Evolutionary conservation across 2,888 invertebrate species (phyloP).

Genomic region (Nemoura dubitans): DNA sequence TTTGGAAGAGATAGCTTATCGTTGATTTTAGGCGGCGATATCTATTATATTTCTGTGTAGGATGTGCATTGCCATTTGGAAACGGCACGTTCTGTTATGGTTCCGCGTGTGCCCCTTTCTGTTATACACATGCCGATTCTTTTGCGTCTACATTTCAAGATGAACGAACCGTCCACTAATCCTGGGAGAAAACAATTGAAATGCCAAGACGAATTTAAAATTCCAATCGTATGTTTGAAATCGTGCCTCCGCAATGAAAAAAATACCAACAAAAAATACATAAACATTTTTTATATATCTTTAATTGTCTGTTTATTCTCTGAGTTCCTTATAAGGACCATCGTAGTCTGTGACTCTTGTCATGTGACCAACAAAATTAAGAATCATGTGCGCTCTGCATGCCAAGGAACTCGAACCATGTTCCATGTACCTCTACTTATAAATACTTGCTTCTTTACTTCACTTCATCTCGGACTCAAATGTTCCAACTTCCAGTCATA

Average conservation of each 20-base stretch:
- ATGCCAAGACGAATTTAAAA: conserved; percentile 28
- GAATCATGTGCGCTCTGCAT: not conserved
- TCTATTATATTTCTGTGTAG: not conserved
- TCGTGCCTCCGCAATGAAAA: conserved; percentile 14
- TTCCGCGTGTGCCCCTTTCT: not conserved
- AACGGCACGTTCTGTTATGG: not conserved
- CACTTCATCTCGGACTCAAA: too few species aligned
- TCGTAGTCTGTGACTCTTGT: not conserved
- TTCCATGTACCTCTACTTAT: not conserved
- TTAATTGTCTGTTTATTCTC: conserved; percentile 27
- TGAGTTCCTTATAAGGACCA: not conserved
- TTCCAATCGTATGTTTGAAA: conserved; percentile 2
- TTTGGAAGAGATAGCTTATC: conserved; percentile 7
- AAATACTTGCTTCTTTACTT: too few species aligned
- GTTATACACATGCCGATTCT: not conserved
- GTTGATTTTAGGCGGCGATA: not conserved
- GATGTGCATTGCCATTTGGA: not conserved
- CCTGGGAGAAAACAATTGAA: conserved; percentile 19
- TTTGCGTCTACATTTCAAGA: not conserved
- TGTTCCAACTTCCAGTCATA: too few species aligned
- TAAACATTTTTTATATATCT: conserved; percentile 19
- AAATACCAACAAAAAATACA: not conserved
- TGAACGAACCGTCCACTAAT: not conserved
- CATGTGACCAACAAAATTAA: conserved; percentile 15
- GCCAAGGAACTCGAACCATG: not conserved